Conservation (phyloP, 1,140 invertebrate species). For the Pogonus chalceus region DNA sequence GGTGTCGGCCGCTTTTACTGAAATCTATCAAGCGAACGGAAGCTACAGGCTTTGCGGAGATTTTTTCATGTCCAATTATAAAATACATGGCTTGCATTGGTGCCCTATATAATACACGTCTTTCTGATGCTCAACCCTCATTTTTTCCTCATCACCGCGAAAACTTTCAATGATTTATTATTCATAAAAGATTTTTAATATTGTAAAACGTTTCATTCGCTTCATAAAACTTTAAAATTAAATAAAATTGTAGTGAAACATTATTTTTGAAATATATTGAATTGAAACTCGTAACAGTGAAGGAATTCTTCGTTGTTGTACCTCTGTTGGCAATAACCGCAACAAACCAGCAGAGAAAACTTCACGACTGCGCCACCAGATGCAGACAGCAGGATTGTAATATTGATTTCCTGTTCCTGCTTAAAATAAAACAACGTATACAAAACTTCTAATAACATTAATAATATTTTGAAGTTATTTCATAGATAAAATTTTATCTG, state of each 20-base stretch:
- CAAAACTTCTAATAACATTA: no score
- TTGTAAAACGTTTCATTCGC: not conserved
- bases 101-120: not conserved
- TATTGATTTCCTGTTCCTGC: not conserved
- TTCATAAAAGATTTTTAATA: slow-evolving; percentile 2
- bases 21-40: not conserved
- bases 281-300: not conserved
- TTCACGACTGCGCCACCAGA: not conserved
- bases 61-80: slow-evolving; percentile 7
- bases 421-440: no score
- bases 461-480: no score
- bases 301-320: not conserved
- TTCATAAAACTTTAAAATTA: not conserved
- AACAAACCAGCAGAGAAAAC: not conserved
- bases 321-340: not conserved
- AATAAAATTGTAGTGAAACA: not conserved
- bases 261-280: not conserved
- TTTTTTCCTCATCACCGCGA: not conserved
- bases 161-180: not conserved
- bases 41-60: not conserved
- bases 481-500: no score
- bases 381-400: not conserved
- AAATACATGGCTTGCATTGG: not conserved
- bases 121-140: no score
- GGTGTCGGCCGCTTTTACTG: not conserved